Base-by-base conservation (phyloP, 1,140 invertebrate genomes). In the Trissolcus basalis region DNA sequence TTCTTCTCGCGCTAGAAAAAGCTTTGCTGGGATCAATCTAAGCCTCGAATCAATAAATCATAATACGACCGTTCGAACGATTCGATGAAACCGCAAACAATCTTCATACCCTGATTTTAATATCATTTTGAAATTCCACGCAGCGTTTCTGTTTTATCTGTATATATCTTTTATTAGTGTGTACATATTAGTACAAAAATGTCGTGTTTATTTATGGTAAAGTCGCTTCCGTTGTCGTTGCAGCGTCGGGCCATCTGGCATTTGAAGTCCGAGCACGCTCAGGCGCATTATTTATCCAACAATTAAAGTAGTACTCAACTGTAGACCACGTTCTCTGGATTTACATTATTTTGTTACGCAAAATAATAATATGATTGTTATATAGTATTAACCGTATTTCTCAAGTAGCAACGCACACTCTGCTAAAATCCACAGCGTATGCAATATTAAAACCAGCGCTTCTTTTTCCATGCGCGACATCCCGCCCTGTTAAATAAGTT, bases 221-320 rank as follows among this genome's bases (percentile, higher is more conserved):
- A 50, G 49, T 44, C 41, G 58, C 41, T 27, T 67, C 50, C 48
- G 49, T 67, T 49, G 53, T 69, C 55, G 59, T 73, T 60, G 55
- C 65, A 51, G 56, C 68, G 69, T 59, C 65, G 65, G 70, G 67
- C 63, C 69, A 51, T 9, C 19, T 27, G 19, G 19, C 55, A 74
- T 78, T 78, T 58, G 41, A 67, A 78, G 67, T 74, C 76, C 54
- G 11, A 68, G 70, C 76, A 78, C 76, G 76, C 76, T 67, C 76
- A 16, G 61, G 70, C 67, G 70, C 65, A 78, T 74, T 78, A 74
- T 78, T 78, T 78, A 78, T 78, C 70, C 67, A 71, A 55, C 76
- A 74, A 78, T 78, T 78, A 78, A 71, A 78, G 76, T 71, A 77
- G 60, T 71, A 49, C 74, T 63, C 61, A 63, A 56, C 73, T 68